Conservation (phyloP, 2,888 invertebrate genomes). For the Lacanobia oleracea region DNA sequence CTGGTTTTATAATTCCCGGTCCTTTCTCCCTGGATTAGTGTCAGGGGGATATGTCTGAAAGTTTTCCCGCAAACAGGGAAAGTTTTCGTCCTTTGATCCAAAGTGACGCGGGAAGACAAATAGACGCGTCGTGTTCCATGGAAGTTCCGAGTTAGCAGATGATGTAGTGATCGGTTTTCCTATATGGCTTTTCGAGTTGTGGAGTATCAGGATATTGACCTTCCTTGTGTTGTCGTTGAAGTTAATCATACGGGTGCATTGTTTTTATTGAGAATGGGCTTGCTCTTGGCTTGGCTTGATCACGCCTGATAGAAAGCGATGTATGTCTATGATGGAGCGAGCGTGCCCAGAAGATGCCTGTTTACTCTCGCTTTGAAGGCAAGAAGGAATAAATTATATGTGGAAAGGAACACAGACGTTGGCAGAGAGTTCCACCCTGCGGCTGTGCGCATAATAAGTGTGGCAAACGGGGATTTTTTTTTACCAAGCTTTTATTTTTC, state of each 20-base stretch:
- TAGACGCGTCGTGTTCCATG: conserved; percentile 56
- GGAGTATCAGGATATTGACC: neutral
- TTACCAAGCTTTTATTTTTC: too few relatives aligned
- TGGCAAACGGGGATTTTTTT: too few relatives aligned
- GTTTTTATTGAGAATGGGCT: too few relatives aligned
- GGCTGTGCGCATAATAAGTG: too few relatives aligned
- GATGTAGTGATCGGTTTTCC: conserved; percentile 52
- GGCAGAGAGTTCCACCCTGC: too few relatives aligned
- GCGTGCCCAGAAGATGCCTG: too few relatives aligned
- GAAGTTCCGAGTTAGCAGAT: conserved; percentile 47
- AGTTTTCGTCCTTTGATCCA: conserved; percentile 56
- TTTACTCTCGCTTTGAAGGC: too few relatives aligned
- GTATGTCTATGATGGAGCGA: too few relatives aligned
- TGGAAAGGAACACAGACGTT: too few relatives aligned
- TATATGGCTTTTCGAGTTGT: conserved; percentile 38
- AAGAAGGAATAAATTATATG: too few relatives aligned
- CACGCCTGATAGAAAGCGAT: too few relatives aligned
- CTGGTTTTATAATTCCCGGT: conserved; percentile 61
- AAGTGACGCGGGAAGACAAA: conserved; percentile 62
- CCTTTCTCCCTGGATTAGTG: conserved; percentile 63
- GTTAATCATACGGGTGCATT: neutral
- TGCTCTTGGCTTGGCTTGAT: too few relatives aligned
- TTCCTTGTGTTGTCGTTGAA: neutral
- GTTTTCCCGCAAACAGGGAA: conserved; percentile 59
- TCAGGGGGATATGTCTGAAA: conserved; percentile 55